These are phyloP conservation scores for Pseudoips prasinana DNA, from an alignment of 2,888 invertebrate genomes.

Conservation along the genomic window DNA sequence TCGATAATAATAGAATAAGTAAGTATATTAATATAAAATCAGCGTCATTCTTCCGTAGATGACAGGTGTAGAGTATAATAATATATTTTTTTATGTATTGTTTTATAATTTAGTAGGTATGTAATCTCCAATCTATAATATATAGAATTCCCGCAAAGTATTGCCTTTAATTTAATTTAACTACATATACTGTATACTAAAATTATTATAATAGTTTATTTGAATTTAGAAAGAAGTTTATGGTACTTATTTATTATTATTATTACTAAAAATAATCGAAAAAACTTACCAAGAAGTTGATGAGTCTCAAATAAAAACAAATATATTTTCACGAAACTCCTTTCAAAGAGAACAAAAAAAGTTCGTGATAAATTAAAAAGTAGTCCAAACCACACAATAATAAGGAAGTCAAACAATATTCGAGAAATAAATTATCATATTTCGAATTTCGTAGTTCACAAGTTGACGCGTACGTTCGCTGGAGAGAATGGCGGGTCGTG, in stretches of 20 bases:
- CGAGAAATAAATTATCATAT: constrained; percentile 1
- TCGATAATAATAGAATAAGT: too few relatives aligned
- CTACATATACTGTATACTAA: too few relatives aligned
- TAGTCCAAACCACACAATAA: constrained; percentile 1
- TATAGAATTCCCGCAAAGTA: too few relatives aligned
- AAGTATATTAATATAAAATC: too few relatives aligned
- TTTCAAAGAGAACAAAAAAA: constrained; percentile 15
- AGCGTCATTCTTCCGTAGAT: too few relatives aligned
- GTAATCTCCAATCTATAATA: too few relatives aligned
- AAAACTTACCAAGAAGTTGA: constrained; percentile 26
- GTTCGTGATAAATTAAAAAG: constrained; percentile 17
- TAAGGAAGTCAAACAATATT: not conserved
- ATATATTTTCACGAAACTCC: constrained; percentile 18
- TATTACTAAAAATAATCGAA: constrained; percentile 7
- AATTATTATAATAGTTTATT: too few relatives aligned
- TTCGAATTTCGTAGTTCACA: constrained; percentile 16
- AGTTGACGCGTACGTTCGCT: constrained; percentile 28
- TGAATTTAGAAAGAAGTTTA: not conserved
- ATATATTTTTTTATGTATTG: too few relatives aligned
- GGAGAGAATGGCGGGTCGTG: constrained; percentile 30
- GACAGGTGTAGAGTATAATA: too few relatives aligned
- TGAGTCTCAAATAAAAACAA: constrained; percentile 12
- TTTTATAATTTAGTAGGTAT: too few relatives aligned
- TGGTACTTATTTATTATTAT: too few relatives aligned
- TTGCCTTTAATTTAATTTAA: too few relatives aligned